phyloP scores from a whole-genome alignment of 2,888 invertebrate genomes.

The Bellardia bayeri region DNA sequence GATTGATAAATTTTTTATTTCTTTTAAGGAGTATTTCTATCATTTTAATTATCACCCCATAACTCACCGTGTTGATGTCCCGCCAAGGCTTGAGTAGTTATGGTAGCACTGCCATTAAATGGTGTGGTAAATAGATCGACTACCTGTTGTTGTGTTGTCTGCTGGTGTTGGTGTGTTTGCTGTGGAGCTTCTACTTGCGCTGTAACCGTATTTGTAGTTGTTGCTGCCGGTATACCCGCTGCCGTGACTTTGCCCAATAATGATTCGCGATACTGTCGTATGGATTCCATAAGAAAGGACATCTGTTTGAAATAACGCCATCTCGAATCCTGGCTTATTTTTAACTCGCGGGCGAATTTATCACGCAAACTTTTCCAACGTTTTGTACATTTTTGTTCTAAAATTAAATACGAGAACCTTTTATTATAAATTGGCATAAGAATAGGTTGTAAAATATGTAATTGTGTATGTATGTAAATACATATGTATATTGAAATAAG shows the following conservation, averaged over 20 bases:
- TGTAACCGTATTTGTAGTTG: conserved; percentile 79
- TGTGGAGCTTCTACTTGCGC: conserved; percentile 78
- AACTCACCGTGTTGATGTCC: conserved; percentile 81
- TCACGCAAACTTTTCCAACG: conserved; percentile 82
- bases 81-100: conserved; percentile 81
- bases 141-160: conserved; percentile 81
- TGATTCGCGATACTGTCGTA: conserved; percentile 81
- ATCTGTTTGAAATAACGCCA: conserved; percentile 83
- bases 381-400: conserved; percentile 82
- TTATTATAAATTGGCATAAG: too few species aligned
- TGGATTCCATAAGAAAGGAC: conserved; percentile 82
- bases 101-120: conserved; percentile 81
- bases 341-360: conserved; percentile 82
- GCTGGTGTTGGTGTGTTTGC: conserved; percentile 80
- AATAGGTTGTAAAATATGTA: too few species aligned
- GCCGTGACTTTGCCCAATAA: conserved; percentile 78
- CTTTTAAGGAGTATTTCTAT: neutral
- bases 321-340: conserved; percentile 81
- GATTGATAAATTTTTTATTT: neutral
- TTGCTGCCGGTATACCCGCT: conserved; percentile 77
- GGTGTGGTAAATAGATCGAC: conserved; percentile 82
- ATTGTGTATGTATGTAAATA: too few species aligned
- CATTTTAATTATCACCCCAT: conserved; percentile 58
- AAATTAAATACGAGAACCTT: conserved; percentile 17
- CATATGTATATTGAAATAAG: too few species aligned